These are phyloP conservation scores for Dicyrtoma fusca DNA, from an alignment of 2,888 invertebrate genomes.

Conservation along the genomic window DNA sequence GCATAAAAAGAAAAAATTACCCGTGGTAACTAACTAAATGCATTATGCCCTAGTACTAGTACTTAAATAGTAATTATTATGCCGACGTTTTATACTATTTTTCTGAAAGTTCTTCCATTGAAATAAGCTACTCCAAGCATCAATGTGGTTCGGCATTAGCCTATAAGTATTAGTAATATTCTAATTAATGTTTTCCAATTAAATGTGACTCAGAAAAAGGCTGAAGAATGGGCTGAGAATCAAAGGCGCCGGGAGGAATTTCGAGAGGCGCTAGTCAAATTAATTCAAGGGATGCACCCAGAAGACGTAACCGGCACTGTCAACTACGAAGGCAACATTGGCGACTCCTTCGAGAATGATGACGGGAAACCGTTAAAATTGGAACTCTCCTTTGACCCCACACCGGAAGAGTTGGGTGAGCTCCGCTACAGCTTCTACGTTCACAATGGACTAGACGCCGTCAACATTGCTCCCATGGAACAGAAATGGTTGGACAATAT, in stretches of 20 bases:
- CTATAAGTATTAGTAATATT: too few relatives aligned
- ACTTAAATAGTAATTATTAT: background rate
- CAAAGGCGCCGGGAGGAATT: slow-evolving; percentile 75
- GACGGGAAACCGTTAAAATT: slow-evolving; percentile 13
- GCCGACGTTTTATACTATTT: too few relatives aligned
- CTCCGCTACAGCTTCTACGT: slow-evolving; percentile 86
- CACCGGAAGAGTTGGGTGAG: slow-evolving; percentile 52
- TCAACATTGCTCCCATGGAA: slow-evolving; percentile 83
- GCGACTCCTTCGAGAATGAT: slow-evolving; percentile 40
- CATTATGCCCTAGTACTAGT: background rate
- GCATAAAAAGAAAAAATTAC: slow-evolving; percentile 49
- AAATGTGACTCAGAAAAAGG: too few relatives aligned
- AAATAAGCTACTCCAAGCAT: too few relatives aligned
- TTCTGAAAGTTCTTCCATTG: too few relatives aligned
- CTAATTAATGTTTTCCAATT: too few relatives aligned
- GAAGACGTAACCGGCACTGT: slow-evolving; percentile 14
- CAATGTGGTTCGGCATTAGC: too few relatives aligned
- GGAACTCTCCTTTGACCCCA: slow-evolving; percentile 46
- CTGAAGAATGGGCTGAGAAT: slow-evolving; percentile 57
- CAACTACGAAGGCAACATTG: slow-evolving; percentile 34
- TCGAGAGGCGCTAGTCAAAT: slow-evolving; percentile 74
- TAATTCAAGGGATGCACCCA: slow-evolving; percentile 65
- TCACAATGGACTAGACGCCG: slow-evolving; percentile 85
- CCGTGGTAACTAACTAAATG: slow-evolving; percentile 37
- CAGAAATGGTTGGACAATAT: slow-evolving; percentile 68